Percentiles rank a stretch among this genome's conserved stretches.
Evolutionary conservation across 2,113 vertebrate genomes (phyloP).

Genomic region (Mus spicilegus): DNA sequence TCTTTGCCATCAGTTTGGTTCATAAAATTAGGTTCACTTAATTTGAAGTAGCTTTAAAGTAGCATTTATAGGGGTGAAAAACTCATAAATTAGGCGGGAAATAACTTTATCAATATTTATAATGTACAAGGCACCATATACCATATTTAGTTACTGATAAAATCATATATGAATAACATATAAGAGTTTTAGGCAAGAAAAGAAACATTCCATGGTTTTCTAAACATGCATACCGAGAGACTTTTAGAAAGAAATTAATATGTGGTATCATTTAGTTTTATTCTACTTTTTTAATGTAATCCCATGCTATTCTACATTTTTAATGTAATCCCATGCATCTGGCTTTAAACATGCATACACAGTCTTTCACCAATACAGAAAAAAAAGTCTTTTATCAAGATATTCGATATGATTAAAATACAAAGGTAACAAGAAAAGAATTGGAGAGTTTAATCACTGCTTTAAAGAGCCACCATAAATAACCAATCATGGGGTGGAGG

Average conservation of each 20-base stretch:
- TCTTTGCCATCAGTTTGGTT: background rate
- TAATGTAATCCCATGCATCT: constrained; percentile 82
- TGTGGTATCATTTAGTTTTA: constrained; percentile 89
- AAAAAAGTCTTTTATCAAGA: constrained; percentile 37
- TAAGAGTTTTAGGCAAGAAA: constrained; percentile 87
- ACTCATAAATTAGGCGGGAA: constrained; percentile 9
- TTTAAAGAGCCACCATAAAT: background rate
- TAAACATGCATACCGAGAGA: constrained; percentile 86
- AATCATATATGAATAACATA: constrained; percentile 86
- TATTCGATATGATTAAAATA: background rate
- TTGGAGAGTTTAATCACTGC: background rate
- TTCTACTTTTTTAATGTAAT: constrained; percentile 86
- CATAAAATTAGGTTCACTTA: background rate
- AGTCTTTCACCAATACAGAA: constrained; percentile 63
- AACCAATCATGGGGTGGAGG: background rate
- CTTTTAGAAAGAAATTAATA: constrained; percentile 83
- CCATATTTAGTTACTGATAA: constrained; percentile 81
- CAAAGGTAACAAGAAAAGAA: background rate
- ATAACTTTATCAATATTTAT: constrained; percentile 81
- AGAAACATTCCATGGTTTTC: constrained; percentile 87
- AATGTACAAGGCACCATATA: constrained; percentile 76
- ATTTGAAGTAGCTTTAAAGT: background rate
- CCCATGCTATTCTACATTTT: constrained; percentile 77
- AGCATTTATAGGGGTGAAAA: background rate
- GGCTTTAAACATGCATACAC: constrained; percentile 63